These are phyloP conservation scores for Diorhabda elongata DNA, from an alignment of 1,140 invertebrate species.

Conservation along the genomic window DNA sequence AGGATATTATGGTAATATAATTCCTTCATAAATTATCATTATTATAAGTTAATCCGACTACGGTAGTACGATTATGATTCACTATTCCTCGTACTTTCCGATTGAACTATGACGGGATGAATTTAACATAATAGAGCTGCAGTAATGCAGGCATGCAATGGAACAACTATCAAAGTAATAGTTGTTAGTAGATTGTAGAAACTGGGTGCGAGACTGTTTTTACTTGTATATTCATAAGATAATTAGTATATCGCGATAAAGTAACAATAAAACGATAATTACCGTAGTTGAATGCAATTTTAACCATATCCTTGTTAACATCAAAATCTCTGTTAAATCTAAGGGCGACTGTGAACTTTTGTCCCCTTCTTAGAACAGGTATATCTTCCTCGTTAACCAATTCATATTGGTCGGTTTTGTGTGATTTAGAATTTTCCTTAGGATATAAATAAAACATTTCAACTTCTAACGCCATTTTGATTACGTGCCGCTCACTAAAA, in stretches of 20 bases:
- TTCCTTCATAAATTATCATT: too few species aligned
- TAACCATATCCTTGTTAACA: slow-evolving; percentile 53
- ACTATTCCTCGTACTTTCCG: too few species aligned
- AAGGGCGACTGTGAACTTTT: slow-evolving; percentile 59
- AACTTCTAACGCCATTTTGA: slow-evolving; percentile 40
- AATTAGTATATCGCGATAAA: background rate
- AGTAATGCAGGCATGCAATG: too few species aligned
- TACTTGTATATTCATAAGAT: background rate
- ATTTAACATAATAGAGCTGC: too few species aligned
- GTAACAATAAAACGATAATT: slow-evolving; percentile 16
- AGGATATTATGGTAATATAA: too few species aligned
- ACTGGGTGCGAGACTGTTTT: background rate
- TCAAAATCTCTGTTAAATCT: slow-evolving; percentile 56
- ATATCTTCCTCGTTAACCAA: slow-evolving; percentile 53
- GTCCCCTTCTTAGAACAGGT: slow-evolving; percentile 59
- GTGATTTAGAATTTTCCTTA: slow-evolving; percentile 56
- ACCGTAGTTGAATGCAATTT: slow-evolving; percentile 60
- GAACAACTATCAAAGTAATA: too few species aligned
- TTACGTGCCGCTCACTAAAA: background rate
- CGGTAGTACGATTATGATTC: too few species aligned
- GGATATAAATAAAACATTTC: slow-evolving; percentile 60
- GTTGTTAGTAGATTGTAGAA: too few species aligned
- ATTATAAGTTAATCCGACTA: too few species aligned
- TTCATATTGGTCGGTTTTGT: slow-evolving; percentile 64
- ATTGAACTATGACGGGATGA: too few species aligned